A percentile compares a stretch with the other conserved stretches of the same genome.
Evolutionary conservation across 2,888 invertebrate species (phyloP).

Genomic region (Phyllotreta cruciferae): DNA sequence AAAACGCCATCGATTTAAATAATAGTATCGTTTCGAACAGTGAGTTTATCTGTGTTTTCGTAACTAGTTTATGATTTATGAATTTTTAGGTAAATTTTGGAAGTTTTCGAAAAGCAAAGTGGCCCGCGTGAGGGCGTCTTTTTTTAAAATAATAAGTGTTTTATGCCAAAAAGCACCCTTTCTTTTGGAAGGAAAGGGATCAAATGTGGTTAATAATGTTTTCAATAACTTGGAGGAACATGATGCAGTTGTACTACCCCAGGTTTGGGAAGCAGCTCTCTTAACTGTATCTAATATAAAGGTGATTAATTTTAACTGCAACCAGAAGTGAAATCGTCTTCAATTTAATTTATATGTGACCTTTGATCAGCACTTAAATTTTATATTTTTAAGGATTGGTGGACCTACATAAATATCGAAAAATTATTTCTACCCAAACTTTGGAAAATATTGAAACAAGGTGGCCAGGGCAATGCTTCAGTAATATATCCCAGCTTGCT

Average conservation of each 20-base stretch:
- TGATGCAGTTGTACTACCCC: slow-evolving; percentile 70
- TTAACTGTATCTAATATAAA: slow-evolving; percentile 66
- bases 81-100: slow-evolving; percentile 69
- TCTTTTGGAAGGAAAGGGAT: slow-evolving; percentile 64
- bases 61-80: slow-evolving; percentile 1
- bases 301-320: slow-evolving; percentile 53
- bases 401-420: slow-evolving; percentile 72
- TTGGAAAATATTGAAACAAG: slow-evolving; percentile 70
- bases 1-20: slow-evolving; percentile 61
- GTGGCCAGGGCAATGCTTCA: slow-evolving; percentile 79
- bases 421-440: slow-evolving; percentile 78
- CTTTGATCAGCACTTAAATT: too few species aligned
- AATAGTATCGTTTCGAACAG: slow-evolving; percentile 56
- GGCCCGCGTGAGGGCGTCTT: slow-evolving; percentile 65
- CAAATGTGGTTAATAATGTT: slow-evolving; percentile 65
- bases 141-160: slow-evolving; percentile 71
- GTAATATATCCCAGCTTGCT: slow-evolving; percentile 77
- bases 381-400: slow-evolving; percentile 72
- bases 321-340: neutral
- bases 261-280: slow-evolving; percentile 79
- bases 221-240: slow-evolving; percentile 73
- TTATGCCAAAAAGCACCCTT: slow-evolving; percentile 66
- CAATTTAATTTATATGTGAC: neutral
- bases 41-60: slow-evolving; percentile 43
- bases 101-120: slow-evolving; percentile 68